A percentile compares a stretch with the other conserved stretches of the same genome.
Evolutionary conservation across 2,113 vertebrate genomes (phyloP).

Genomic region (Anseranas semipalmata): DNA sequence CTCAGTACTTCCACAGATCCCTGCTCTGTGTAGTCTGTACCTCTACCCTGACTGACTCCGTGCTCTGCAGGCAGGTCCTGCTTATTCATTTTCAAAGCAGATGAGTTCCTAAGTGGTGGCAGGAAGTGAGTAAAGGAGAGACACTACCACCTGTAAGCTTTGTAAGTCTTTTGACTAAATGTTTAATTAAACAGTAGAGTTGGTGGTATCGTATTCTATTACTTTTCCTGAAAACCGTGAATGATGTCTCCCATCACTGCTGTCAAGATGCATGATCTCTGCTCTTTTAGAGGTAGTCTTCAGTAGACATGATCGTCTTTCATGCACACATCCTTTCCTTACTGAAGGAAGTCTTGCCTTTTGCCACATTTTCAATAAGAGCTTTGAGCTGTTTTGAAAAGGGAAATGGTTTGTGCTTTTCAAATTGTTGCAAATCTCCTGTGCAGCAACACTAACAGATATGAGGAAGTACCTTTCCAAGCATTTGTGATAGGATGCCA

Average conservation of each 20-base stretch:
- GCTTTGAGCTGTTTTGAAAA: background rate
- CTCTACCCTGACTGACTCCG: background rate
- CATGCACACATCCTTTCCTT: rapidly evolving
- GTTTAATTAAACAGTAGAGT: background rate
- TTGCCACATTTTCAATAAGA: background rate
- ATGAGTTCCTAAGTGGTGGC: background rate
- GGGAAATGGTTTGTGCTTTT: background rate
- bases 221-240: background rate
- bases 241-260: background rate
- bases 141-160: background rate
- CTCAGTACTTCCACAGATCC: background rate
- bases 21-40: background rate
- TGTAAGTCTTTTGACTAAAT: too few species aligned
- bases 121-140: background rate
- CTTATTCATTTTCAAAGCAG: background rate
- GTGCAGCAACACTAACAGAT: background rate
- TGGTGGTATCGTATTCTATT: background rate
- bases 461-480: background rate
- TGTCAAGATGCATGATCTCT: background rate
- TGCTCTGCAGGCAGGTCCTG: background rate
- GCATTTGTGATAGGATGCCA: background rate
- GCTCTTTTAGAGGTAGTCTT: background rate
- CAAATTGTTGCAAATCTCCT: background rate
- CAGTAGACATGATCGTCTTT: rapidly evolving
- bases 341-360: background rate